phyloP scores from a whole-genome alignment of 2,113 vertebrate genomes.

The Phaetusa simplex region DNA sequence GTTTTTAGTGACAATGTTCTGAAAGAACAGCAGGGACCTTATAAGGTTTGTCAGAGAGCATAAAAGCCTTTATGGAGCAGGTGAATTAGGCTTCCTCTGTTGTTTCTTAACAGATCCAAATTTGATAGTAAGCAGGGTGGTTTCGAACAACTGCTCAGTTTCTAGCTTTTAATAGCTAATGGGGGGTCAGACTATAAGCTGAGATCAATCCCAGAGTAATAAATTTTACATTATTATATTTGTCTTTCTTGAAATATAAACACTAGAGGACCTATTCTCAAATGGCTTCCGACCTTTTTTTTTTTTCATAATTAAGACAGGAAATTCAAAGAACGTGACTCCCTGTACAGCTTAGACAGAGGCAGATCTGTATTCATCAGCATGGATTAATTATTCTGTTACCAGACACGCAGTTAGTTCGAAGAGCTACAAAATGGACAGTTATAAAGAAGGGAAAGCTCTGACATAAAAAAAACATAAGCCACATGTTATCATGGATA shows the following conservation, averaged over 20 bases:
- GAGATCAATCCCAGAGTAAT: slow-evolving; percentile 46
- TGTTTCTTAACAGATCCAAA: neutral
- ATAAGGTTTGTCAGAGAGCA: neutral
- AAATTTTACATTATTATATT: slow-evolving; percentile 66
- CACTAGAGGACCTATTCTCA: slow-evolving; percentile 49
- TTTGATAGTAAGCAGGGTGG: neutral
- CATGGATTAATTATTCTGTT: slow-evolving; percentile 49
- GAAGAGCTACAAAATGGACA: neutral
- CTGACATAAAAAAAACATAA: neutral
- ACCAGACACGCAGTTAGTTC: neutral
- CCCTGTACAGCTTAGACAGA: slow-evolving; percentile 20
- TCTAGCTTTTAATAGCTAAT: slow-evolving; percentile 41
- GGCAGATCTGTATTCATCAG: slow-evolving; percentile 37
- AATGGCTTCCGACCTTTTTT: slow-evolving; percentile 59
- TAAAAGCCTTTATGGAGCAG: neutral
- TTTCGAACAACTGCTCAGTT: neutral
- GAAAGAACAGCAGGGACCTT: neutral
- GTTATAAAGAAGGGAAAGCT: slow-evolving; percentile 4
- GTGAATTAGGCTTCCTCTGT: slow-evolving; percentile 15
- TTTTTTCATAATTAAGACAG: slow-evolving; percentile 60
- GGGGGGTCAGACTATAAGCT: neutral
- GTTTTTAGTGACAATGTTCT: neutral
- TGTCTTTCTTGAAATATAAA: slow-evolving; percentile 66
- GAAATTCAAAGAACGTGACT: slow-evolving; percentile 53
- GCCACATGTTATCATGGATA: neutral